Conservation (phyloP, 1,140 invertebrate genomes). For the Probaryconus sp. region DNA sequence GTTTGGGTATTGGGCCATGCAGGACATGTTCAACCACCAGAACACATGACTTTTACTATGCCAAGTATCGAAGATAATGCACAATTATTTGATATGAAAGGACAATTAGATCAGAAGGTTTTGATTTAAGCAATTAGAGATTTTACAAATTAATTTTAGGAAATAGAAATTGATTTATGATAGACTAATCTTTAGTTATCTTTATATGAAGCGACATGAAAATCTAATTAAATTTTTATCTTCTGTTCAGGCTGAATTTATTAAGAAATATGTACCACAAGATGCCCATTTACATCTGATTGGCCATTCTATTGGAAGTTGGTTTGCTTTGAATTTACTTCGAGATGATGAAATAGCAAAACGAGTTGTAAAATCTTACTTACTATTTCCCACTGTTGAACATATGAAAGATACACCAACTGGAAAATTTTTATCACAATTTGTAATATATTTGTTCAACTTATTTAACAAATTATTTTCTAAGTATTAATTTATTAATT, state of each 20-base stretch:
- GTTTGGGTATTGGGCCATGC: conserved; percentile 88
- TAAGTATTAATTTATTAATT: conserved; percentile 17
- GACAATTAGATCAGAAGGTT: conserved; percentile 89
- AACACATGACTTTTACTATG: conserved; percentile 70
- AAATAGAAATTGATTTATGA: conserved; percentile 18
- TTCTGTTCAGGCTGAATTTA: conserved; percentile 81
- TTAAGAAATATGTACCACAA: conserved; percentile 84
- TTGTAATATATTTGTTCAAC: conserved; percentile 71
- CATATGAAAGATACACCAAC: conserved; percentile 85
- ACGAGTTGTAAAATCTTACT: conserved; percentile 80
- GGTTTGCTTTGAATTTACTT: conserved; percentile 87
- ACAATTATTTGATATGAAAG: conserved; percentile 83
- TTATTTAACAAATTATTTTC: conserved; percentile 9
- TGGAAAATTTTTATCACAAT: conserved; percentile 81
- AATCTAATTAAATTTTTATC: conserved; percentile 45
- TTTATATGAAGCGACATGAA: too few relatives aligned
- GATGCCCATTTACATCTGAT: conserved; percentile 85
- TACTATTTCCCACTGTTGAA: conserved; percentile 91
- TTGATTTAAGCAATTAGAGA: too few relatives aligned
- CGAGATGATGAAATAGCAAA: conserved; percentile 78
- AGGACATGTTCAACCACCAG: conserved; percentile 82
- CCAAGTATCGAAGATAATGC: conserved; percentile 78
- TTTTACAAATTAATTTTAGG: conserved; percentile 20
- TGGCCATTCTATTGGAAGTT: conserved; percentile 91
- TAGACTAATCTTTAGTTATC: too few relatives aligned